Percentiles rank a stretch among this genome's conserved stretches.
Evolutionary conservation across 2,888 invertebrate species (phyloP).

Genomic region (Nipponacmea schrenckii): DNA sequence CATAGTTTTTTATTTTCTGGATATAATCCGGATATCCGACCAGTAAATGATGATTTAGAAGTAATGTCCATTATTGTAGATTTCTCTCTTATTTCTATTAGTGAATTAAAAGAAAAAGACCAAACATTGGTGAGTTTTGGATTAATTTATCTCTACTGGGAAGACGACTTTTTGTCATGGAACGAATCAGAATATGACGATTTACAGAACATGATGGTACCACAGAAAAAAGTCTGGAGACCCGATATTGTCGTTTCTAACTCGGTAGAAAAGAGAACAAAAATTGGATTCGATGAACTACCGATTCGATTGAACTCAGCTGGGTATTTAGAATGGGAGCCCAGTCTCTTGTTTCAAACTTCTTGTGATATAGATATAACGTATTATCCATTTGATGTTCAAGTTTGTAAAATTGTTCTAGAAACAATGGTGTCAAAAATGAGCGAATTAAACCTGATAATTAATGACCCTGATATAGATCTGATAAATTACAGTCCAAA

Average conservation of each 20-base stretch:
- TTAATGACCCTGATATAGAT: background rate
- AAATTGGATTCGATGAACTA: slow-evolving; percentile 18
- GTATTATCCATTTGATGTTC: slow-evolving; percentile 30
- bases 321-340: slow-evolving; percentile 21
- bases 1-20: background rate
- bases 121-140: slow-evolving; percentile 13
- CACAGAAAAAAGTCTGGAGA: slow-evolving; percentile 26
- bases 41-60: background rate
- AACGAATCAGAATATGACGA: background rate
- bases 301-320: slow-evolving; percentile 13
- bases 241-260: slow-evolving; percentile 25
- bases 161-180: slow-evolving; percentile 22
- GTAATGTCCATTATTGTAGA: background rate
- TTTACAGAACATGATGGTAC: slow-evolving; percentile 16
- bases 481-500: slow-evolving; percentile 15
- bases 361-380: slow-evolving; percentile 30
- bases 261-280: slow-evolving; percentile 15
- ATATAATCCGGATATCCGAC: slow-evolving; percentile 20
- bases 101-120: slow-evolving; percentile 10
- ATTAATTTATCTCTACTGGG: background rate
- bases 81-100: slow-evolving; percentile 7
- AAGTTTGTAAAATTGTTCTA: slow-evolving; percentile 17
- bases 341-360: slow-evolving; percentile 20
- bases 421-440: background rate
- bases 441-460: slow-evolving; percentile 15